Evolutionary conservation across 2,888 invertebrate genomes (phyloP), one percentile per base, ranked within the genome.

Genomic region (Osmoderma eremita): DNA sequence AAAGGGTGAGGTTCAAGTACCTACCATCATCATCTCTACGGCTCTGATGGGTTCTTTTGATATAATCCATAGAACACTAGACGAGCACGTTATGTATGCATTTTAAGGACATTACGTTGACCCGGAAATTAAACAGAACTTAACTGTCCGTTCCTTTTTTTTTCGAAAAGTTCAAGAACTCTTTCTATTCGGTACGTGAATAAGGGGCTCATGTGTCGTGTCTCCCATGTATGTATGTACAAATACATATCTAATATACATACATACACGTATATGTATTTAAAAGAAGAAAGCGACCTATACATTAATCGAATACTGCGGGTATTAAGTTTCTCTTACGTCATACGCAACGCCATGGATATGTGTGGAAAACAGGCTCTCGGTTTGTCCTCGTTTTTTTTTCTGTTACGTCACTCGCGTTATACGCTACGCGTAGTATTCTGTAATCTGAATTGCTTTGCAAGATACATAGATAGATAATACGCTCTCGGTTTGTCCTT

Each of bases 51-150:
- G 18, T 8, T 18, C 24, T 36, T 53, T 53, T 53, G 53, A 53
- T 53, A 30, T 30, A 30, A 2, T 4, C 30, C 30, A 30, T 30
- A 30, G 3, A 5, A 30, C 5, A 24, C 24, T 5, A 17, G 17
- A 18, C 18, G 45, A 48, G 17, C 48, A 20, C n/a, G 12, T 48
- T 18, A 20, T 48, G 20, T 18, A 20, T 48, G 20, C 12, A 20
- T 12, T 42, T 6, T 30, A 30, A 30, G 30, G 30, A 30, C 6
- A 30, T 30, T 30, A 61, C 58, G 58, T 45, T 30, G 30, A 45
- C 45, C 58, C 58, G 58, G 58, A 61, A 61, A 61, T 61, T 61
- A 61, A 61, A 61, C 58, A 61, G 58, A 45, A 61, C 42, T 17
- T 42, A 41, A 42, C 58, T 61, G 58, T 61, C 58, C 45, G 45